Conservation (phyloP, 2,797 vertebrate genomes). For the Parotocinclus haroldoi region DNA sequence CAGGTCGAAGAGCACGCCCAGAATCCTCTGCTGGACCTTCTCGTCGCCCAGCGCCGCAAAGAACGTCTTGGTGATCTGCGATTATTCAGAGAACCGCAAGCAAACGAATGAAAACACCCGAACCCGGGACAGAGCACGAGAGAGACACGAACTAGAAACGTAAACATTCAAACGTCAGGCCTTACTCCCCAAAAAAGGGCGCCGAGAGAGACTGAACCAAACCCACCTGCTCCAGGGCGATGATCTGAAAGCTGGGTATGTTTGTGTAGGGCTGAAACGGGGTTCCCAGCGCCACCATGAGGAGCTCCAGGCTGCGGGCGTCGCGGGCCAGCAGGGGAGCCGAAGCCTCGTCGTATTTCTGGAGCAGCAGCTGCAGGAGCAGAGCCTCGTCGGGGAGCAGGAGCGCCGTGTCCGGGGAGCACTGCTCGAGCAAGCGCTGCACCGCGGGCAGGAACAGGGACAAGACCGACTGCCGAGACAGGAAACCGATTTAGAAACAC, state of each 20-base stretch:
- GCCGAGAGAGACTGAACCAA: too few relatives aligned
- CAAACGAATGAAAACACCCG: too few relatives aligned
- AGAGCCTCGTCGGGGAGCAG: slow-evolving; percentile 76
- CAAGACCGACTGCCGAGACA: slow-evolving; percentile 72
- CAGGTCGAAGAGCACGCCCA: slow-evolving; percentile 83
- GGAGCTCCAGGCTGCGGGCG: slow-evolving; percentile 76
- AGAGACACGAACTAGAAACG: too few relatives aligned
- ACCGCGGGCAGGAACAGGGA: slow-evolving; percentile 73
- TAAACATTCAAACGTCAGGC: too few relatives aligned
- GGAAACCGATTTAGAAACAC: too few relatives aligned
- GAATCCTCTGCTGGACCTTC: slow-evolving; percentile 80
- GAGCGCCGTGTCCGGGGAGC: slow-evolving; percentile 59
- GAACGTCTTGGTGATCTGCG: slow-evolving; percentile 86
- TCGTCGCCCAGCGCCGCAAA: slow-evolving; percentile 78
- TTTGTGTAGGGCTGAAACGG: slow-evolving; percentile 62
- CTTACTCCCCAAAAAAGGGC: too few relatives aligned
- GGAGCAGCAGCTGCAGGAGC: slow-evolving; percentile 76
- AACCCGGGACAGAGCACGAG: too few relatives aligned
- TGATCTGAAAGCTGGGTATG: slow-evolving; percentile 75
- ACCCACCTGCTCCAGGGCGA: slow-evolving; percentile 83
- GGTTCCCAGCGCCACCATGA: slow-evolving; percentile 75
- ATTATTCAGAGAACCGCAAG: slow-evolving; percentile 4
- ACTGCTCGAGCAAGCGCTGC: slow-evolving; percentile 78
- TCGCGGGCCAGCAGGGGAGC: slow-evolving; percentile 78
- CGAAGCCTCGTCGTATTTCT: slow-evolving; percentile 79